These are phyloP conservation scores for Mantis religiosa DNA, from an alignment of 2,888 invertebrate genomes.

Conservation along the genomic window DNA sequence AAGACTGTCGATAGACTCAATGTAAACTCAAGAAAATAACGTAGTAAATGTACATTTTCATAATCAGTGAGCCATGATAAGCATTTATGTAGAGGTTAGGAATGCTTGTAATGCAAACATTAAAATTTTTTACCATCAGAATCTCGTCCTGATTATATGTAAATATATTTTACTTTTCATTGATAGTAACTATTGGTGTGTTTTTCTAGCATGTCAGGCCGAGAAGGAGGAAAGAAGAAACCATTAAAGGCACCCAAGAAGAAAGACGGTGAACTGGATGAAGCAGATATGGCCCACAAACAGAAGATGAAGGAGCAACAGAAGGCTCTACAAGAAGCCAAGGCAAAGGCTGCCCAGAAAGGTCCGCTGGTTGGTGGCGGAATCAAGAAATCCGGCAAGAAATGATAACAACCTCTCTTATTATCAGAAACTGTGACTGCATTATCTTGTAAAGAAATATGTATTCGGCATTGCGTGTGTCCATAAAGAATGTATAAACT, in stretches of 20 bases:
- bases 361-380: conserved; percentile 85
- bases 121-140: too few relatives aligned
- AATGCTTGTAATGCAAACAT: too few relatives aligned
- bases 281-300: conserved; percentile 80
- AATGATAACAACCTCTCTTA: conserved; percentile 58
- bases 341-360: conserved; percentile 82
- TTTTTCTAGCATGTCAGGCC: conserved; percentile 64
- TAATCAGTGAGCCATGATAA: too few relatives aligned
- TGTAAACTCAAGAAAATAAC: too few relatives aligned
- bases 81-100: too few relatives aligned
- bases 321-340: conserved; percentile 83
- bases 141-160: too few relatives aligned
- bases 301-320: conserved; percentile 87
- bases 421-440: too few relatives aligned
- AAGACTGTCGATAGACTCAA: too few relatives aligned
- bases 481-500: neutral
- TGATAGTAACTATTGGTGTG: neutral
- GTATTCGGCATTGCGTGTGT: neutral
- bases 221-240: conserved; percentile 95
- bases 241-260: conserved; percentile 93
- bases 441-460: neutral
- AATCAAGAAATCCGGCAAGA: conserved; percentile 95
- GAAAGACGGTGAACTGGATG: conserved; percentile 66
- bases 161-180: too few relatives aligned
- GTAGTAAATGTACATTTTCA: too few relatives aligned